Percentiles rank a stretch among this genome's conserved stretches.
Conservation (phyloP, 2,888 invertebrate genomes). For the Hartigia nigra region DNA sequence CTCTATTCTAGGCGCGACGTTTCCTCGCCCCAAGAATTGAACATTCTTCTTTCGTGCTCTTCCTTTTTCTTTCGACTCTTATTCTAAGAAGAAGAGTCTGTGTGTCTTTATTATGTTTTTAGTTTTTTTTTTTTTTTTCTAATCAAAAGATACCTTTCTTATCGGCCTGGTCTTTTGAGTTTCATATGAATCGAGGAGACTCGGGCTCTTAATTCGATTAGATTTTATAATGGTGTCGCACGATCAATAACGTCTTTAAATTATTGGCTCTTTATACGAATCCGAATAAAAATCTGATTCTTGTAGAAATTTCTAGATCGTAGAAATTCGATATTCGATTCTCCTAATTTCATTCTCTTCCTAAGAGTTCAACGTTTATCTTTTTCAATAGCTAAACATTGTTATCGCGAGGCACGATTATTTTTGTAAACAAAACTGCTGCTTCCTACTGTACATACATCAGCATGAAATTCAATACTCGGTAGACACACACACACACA, state of each 20-base stretch:
- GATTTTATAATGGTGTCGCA: not conserved
- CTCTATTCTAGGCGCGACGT: conserved; percentile 16
- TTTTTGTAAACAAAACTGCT: not conserved
- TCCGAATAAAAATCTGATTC: not conserved
- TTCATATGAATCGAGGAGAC: not conserved
- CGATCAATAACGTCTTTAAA: not conserved
- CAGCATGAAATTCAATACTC: not conserved
- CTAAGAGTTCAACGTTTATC: not conserved
- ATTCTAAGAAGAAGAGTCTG: not conserved
- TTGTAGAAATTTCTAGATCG: too few relatives aligned
- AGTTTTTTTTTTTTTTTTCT: too few relatives aligned
- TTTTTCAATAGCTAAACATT: not conserved
- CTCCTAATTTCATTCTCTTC: not conserved
- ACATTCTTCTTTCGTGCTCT: not conserved
- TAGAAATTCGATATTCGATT: not conserved
- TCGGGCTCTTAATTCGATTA: not conserved
- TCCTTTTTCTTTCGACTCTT: not conserved
- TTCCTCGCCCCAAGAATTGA: not conserved
- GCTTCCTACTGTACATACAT: not conserved
- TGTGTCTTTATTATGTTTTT: not conserved
- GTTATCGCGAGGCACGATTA: not conserved
- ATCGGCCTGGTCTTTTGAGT: not conserved
- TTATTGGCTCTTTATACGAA: not conserved
- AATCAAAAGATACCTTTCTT: too few relatives aligned
- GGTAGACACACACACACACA: not conserved